Conservation (phyloP, 2,113 vertebrate genomes). For the Cyanoderma ruficeps region DNA sequence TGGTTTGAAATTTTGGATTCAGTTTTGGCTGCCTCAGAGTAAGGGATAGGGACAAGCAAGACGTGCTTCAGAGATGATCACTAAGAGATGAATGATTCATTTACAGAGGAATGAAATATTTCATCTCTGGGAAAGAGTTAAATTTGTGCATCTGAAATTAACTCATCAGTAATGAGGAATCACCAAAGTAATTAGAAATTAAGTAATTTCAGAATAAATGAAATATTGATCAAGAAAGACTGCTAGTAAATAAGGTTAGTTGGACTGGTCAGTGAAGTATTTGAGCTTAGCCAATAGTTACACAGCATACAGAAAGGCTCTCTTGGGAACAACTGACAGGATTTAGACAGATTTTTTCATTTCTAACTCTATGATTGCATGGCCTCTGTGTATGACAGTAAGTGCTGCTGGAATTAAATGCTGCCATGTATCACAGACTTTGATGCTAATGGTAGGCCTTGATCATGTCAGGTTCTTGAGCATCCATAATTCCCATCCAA, state of each 20-base stretch:
- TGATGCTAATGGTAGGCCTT: constrained; percentile 1
- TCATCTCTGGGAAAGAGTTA: neutral
- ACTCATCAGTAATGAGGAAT: neutral
- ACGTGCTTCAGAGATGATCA: neutral
- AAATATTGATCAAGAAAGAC: neutral
- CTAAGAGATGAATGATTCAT: neutral
- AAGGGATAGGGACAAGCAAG: neutral
- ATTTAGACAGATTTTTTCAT: neutral
- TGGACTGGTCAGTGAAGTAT: neutral
- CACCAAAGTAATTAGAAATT: neutral
- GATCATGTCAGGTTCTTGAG: neutral
- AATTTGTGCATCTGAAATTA: neutral
- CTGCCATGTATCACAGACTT: neutral
- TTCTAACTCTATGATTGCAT: neutral
- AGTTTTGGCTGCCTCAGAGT: neutral
- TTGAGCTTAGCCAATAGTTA: neutral
- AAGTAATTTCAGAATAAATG: neutral
- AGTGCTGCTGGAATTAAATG: neutral
- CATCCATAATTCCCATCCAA: neutral
- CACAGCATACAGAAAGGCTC: neutral
- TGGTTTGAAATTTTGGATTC: neutral
- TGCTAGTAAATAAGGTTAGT: neutral
- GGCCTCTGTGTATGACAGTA: neutral
- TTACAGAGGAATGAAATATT: neutral
- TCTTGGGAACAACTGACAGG: neutral